phyloP scores from a whole-genome alignment of 37 sponge, comb jelly and placozoan species.

The Haliclona indistincta region DNA sequence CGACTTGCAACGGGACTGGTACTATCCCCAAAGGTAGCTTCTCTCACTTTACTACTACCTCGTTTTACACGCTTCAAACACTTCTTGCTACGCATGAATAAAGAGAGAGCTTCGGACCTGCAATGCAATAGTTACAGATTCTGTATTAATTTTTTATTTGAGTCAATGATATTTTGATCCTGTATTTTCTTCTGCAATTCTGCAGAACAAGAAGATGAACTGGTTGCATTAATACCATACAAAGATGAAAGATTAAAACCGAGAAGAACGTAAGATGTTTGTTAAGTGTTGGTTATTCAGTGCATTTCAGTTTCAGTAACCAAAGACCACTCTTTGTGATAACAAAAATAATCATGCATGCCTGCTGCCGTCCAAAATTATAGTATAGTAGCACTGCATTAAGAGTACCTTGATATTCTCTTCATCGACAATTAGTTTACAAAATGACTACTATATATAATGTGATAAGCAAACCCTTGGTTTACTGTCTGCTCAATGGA shows the following conservation, averaged over 20 bases:
- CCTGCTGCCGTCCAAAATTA: no score
- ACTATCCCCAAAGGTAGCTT: constrained; percentile 51
- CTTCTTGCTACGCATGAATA: no score
- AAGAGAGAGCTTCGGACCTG: no score
- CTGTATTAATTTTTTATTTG: neutral
- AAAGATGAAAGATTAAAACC: constrained; percentile 78
- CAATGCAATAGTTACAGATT: no score
- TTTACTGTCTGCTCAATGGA: no score
- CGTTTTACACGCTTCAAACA: no score
- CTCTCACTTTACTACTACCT: neutral
- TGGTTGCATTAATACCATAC: constrained; percentile 85
- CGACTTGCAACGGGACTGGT: constrained; percentile 66
- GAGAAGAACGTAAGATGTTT: constrained; percentile 21
- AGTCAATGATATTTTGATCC: neutral
- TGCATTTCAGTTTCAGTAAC: neutral
- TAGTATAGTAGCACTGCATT: no score
- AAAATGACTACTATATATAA: no score
- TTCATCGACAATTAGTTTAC: no score
- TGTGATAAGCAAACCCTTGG: no score
- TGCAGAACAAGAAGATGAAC: constrained; percentile 65
- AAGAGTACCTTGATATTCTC: no score
- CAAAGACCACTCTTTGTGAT: neutral
- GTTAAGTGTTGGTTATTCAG: neutral
- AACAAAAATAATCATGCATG: no score
- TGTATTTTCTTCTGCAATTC: neutral